phyloP scores from a whole-genome alignment of 2,113 vertebrate species.

The Thinocorus orbignyianus region DNA sequence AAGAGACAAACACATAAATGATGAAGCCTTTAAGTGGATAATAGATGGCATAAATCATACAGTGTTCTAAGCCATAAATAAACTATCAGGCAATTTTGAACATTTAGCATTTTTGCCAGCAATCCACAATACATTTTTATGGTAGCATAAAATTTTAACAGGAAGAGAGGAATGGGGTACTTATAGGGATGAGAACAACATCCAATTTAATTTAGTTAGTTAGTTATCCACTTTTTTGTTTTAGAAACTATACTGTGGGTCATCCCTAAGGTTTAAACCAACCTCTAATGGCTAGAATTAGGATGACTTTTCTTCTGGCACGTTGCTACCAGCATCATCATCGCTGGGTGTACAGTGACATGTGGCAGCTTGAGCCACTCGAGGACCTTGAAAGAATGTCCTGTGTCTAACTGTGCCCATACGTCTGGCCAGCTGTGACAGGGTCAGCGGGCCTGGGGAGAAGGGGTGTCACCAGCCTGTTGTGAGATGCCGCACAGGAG shows the following conservation, averaged over 20 bases:
- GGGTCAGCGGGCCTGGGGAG: background rate
- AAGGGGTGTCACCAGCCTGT: background rate
- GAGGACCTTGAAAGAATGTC: background rate
- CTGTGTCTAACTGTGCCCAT: accelerated
- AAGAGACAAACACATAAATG: background rate
- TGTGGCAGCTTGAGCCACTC: background rate
- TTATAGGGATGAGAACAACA: background rate
- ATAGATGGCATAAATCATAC: conserved; percentile 15
- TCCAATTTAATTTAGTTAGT: background rate
- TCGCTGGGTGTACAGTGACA: accelerated
- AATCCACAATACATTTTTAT: background rate
- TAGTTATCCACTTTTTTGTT: background rate
- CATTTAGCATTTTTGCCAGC: background rate
- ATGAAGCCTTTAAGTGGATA: background rate
- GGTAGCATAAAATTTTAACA: background rate
- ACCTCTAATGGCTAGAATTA: background rate
- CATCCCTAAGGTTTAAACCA: background rate
- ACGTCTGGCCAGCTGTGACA: background rate
- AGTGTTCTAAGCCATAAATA: background rate
- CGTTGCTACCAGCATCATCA: background rate
- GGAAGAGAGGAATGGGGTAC: background rate
- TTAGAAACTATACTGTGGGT: background rate
- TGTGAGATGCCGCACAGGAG: background rate
- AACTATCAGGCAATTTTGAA: background rate
- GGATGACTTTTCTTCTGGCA: background rate